Percentiles rank a stretch among this genome's conserved stretches.
Conservation (phyloP, 1,140 invertebrate species). For the Drosophila tristis region DNA sequence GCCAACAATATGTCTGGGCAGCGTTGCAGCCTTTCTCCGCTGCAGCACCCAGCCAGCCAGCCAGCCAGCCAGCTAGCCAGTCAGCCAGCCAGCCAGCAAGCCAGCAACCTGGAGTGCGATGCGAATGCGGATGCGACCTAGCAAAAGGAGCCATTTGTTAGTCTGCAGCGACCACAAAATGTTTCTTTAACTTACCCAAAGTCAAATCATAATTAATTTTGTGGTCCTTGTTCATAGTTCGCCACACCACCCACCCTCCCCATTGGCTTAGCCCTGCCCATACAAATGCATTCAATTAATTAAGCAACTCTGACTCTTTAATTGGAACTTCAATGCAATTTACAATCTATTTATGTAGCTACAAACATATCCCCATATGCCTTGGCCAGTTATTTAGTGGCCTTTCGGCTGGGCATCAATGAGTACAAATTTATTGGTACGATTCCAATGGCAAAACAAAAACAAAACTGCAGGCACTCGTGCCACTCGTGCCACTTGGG, state of each 20-base stretch:
- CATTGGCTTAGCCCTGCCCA: conserved; percentile 20
- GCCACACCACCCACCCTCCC: too few relatives aligned
- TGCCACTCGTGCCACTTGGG: too few relatives aligned
- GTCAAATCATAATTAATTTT: conserved; percentile 67
- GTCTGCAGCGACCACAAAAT: conserved; percentile 51
- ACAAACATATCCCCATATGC: too few relatives aligned
- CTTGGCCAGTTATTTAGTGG: too few relatives aligned
- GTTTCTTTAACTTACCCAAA: conserved; percentile 49
- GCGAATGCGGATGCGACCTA: background rate
- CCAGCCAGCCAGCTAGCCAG: background rate
- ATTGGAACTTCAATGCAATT: conserved; percentile 15
- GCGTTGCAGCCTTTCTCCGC: background rate
- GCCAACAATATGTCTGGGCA: conserved; percentile 53
- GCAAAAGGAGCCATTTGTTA: conserved; percentile 48
- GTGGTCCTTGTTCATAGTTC: conserved; percentile 18
- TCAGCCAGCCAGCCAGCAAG: too few relatives aligned
- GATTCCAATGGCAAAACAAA: conserved; percentile 4
- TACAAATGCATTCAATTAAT: conserved; percentile 58
- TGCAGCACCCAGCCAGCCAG: too few relatives aligned
- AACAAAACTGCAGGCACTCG: conserved; percentile 4
- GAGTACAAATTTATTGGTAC: conserved; percentile 25
- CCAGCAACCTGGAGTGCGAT: background rate
- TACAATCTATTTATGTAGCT: background rate
- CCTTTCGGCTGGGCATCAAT: conserved; percentile 17
- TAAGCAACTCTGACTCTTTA: conserved; percentile 32